These are phyloP conservation scores for Polypterus senegalus DNA, from an alignment of 2,113 vertebrate genomes.

Conservation along the genomic window DNA sequence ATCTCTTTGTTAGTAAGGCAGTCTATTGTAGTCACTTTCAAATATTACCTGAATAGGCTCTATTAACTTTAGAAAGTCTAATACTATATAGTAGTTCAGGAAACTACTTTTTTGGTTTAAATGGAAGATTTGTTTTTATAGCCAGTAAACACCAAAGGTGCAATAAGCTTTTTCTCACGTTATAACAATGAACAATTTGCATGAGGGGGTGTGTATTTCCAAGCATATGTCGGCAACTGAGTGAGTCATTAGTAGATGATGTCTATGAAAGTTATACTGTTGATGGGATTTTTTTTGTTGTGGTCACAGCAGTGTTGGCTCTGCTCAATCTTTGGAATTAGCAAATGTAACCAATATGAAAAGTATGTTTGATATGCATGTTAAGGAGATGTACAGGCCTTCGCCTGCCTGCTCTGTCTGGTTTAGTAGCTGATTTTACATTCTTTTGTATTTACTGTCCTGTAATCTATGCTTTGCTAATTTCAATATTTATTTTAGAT, in stretches of 20 bases:
- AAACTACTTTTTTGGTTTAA: too few species aligned
- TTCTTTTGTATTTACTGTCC: too few species aligned
- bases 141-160: too few species aligned
- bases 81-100: too few species aligned
- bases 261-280: constrained; percentile 5
- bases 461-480: too few species aligned
- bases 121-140: too few species aligned
- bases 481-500: too few species aligned
- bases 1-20: too few species aligned
- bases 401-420: not conserved
- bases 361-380: constrained; percentile 1
- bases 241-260: constrained; percentile 1
- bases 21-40: too few species aligned
- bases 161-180: too few species aligned
- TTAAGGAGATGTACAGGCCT: not conserved
- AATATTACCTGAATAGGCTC: too few species aligned
- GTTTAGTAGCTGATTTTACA: not conserved
- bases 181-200: not conserved
- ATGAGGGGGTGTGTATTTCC: not conserved
- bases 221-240: not conserved
- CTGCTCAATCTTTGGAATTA: not conserved
- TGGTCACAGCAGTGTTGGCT: constrained; percentile 3
- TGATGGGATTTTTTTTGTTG: constrained; percentile 1
- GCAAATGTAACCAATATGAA: constrained; percentile 4
- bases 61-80: too few species aligned